Evolutionary conservation across 2,797 vertebrate genomes (phyloP).

Genomic region (Limosa lapponica): DNA sequence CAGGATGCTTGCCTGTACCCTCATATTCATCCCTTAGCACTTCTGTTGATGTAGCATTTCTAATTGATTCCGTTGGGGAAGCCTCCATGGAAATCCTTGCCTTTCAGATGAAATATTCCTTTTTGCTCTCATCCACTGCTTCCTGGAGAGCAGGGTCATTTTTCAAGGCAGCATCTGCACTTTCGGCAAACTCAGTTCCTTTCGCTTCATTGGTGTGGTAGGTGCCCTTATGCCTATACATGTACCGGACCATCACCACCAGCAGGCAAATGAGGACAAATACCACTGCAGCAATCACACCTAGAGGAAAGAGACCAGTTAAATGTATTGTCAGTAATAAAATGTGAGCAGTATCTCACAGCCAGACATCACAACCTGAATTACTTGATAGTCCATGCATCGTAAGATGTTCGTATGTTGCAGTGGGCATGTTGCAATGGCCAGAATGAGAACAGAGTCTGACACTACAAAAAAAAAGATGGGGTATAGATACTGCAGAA

Average conservation of each 20-base stretch:
- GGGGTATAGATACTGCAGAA: not conserved
- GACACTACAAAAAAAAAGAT: not conserved
- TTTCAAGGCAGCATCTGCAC: constrained; percentile 75
- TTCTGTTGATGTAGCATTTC: constrained; percentile 1
- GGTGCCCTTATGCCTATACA: constrained; percentile 85
- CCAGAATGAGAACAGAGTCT: not conserved
- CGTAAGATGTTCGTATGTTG: not conserved
- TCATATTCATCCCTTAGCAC: not conserved
- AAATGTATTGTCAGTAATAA: not conserved
- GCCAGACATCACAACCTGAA: not conserved
- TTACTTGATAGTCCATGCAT: fast-evolving
- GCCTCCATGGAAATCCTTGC: constrained; percentile 5
- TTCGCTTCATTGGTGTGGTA: constrained; percentile 89
- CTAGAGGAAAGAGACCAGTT: constrained; percentile 61
- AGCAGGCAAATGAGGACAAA: constrained; percentile 79
- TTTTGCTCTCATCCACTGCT: constrained; percentile 79
- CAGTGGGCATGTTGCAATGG: not conserved
- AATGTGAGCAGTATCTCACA: not conserved
- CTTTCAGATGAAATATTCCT: constrained; percentile 90
- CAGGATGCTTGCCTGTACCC: constrained; percentile 2
- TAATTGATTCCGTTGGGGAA: not conserved
- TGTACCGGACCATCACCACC: constrained; percentile 74
- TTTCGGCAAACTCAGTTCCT: constrained; percentile 80
- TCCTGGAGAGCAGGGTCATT: constrained; percentile 78
- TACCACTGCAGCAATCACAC: constrained; percentile 70